Conservation (phyloP, 2,113 vertebrate species). For the Cnemophilus loriae region DNA sequence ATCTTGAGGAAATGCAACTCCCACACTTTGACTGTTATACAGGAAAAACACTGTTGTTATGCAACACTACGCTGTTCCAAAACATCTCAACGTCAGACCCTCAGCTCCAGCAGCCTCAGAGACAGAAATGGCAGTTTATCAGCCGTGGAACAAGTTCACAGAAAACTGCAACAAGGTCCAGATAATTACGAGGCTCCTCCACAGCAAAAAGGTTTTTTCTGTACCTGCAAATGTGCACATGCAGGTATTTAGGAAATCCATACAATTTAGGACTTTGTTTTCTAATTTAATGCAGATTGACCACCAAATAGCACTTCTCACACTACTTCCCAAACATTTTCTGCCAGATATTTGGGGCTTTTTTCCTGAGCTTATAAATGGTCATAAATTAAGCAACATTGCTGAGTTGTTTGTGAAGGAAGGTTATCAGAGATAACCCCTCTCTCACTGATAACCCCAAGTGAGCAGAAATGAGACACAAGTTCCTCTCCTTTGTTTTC, state of each 20-base stretch:
- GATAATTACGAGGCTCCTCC: not conserved
- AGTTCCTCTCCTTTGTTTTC: conserved; percentile 27
- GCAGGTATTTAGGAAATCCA: not conserved
- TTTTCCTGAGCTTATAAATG: not conserved
- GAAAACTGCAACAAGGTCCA: not conserved
- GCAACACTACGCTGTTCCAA: not conserved
- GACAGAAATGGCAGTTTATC: not conserved
- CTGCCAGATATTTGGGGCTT: not conserved
- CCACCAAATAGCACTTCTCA: not conserved
- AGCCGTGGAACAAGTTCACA: not conserved
- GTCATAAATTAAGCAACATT: conserved; percentile 21
- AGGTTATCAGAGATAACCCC: conserved; percentile 56
- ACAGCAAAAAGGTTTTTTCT: not conserved
- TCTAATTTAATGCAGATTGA: not conserved
- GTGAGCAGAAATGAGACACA: not conserved
- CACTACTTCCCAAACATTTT: not conserved
- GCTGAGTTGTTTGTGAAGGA: conserved; percentile 30
- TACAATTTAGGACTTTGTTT: not conserved
- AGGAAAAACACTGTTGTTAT: conserved; percentile 48
- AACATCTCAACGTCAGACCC: not conserved
- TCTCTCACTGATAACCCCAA: conserved; percentile 41
- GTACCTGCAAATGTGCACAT: not conserved
- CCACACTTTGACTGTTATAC: conserved; percentile 13
- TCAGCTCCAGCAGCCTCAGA: not conserved
- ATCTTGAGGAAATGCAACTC: conserved; percentile 52